A percentile compares a stretch with the other conserved stretches of the same genome.
These are phyloP conservation scores for Girardinichthys multiradiatus DNA, from an alignment of 2,113 vertebrate species.

Conservation along the genomic window DNA sequence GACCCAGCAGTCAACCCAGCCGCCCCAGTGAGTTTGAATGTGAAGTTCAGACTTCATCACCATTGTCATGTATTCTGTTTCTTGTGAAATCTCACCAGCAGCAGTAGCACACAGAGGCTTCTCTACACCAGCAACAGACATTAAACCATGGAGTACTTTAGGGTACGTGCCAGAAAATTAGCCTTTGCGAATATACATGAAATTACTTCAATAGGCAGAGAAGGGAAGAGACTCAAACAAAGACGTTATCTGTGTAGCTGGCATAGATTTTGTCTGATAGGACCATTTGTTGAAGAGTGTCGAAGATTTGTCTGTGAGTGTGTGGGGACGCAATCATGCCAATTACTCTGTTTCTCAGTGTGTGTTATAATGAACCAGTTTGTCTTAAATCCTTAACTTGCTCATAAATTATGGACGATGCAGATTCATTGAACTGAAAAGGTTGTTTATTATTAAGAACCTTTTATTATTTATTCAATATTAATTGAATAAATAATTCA, in stretches of 20 bases:
- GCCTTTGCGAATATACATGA: background rate
- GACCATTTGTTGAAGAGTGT: background rate
- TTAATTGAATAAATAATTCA: slow-evolving; percentile 59
- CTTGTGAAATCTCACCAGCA: background rate
- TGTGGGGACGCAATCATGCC: slow-evolving; percentile 20
- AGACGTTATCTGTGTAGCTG: background rate
- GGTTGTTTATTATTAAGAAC: slow-evolving; percentile 69
- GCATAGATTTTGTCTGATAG: background rate
- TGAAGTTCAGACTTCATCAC: background rate
- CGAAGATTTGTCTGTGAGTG: background rate
- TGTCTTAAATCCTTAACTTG: slow-evolving; percentile 56
- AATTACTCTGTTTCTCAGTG: slow-evolving; percentile 55
- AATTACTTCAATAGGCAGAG: background rate
- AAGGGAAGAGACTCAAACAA: background rate
- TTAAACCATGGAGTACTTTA: background rate
- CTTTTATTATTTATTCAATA: too few relatives aligned
- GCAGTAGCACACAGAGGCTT: background rate
- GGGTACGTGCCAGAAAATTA: background rate
- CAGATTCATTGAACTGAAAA: slow-evolving; percentile 52
- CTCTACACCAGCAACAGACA: background rate
- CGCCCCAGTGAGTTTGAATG: background rate
- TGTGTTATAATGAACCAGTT: slow-evolving; percentile 50
- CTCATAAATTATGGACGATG: slow-evolving; percentile 67
- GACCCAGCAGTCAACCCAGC: background rate
- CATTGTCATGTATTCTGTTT: background rate